Base-by-base conservation (phyloP, 2,888 invertebrate genomes). In the Hirtodrosophila duncani region DNA sequence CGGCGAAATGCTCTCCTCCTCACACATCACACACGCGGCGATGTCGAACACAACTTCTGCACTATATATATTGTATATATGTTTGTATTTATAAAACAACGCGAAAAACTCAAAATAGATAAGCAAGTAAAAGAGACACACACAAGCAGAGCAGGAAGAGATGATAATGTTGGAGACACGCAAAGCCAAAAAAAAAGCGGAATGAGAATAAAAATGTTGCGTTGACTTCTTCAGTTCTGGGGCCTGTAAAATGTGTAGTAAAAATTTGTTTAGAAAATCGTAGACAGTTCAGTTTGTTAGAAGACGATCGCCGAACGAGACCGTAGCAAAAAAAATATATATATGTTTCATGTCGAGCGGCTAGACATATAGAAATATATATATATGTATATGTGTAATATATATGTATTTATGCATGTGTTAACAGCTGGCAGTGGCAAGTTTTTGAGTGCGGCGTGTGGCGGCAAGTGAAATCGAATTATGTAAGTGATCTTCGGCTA, bases 241-340 rank as follows among this genome's bases (percentile, higher is more conserved):
- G 38, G 63, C 55, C 38, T 38, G 18, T 46, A 20, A 26, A 34
- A 51, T 48, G 51, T 74, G 49, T 56, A 52, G 81, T 80, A 68
- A 68, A 79, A 69, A 60, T 65, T 57, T 69, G 65, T 74, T 67
- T 69, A 63, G 66, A 63, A 50, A 29, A 46, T 30, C 43, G 63
- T 42, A 63, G 71, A 57, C 51, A 61, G 57, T 50, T 83, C 63
- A 84, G 84, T 85, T 83, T 77, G 72, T 71, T 71, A 77, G 82
- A 67, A 81, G 80, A 83, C 82, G 83, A 84, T 80, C 78, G 63
- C 67, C 80, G 81, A 84, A 74, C 66, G 68, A 77, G 69, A 72
- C 79, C 78, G 74, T 59, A 72, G 82, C 81, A 39, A 70, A 80
- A 63, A 14, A 36, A 20, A 21, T 21, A 36, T n/a, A n/a, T n/a